A percentile compares a stretch with the other conserved stretches of the same genome.
Evolutionary conservation across 2,888 invertebrate genomes (phyloP).

Genomic region (Drosophila suboccidentalis): DNA sequence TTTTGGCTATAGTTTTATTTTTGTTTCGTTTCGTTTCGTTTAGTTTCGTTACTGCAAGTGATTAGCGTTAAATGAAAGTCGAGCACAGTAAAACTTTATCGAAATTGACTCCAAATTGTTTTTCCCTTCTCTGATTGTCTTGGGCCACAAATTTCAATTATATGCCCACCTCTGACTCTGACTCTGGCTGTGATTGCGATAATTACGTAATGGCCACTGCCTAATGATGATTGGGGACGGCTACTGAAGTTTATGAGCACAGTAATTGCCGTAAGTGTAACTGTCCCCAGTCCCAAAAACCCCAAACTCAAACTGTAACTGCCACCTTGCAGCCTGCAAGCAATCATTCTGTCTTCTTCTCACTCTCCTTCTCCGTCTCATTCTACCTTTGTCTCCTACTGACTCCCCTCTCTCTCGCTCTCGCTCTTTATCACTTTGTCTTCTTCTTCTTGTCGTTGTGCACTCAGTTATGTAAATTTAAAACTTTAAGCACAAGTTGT

Average conservation of each 20-base stretch:
- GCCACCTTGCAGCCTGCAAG: conserved; percentile 16
- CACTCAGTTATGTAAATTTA: conserved; percentile 74
- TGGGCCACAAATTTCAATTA: conserved; percentile 74
- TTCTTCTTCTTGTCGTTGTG: conserved; percentile 22
- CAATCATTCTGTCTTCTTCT: conserved; percentile 2
- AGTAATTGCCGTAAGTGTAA: conserved; percentile 71
- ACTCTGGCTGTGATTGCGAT: conserved; percentile 72
- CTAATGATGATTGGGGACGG: conserved; percentile 72
- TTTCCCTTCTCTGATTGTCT: conserved; percentile 47
- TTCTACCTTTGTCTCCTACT: neutral
- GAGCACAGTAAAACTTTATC: conserved; percentile 72
- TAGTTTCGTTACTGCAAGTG: conserved; percentile 74
- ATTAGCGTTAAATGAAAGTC: conserved; percentile 78
- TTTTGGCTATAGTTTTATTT: neutral
- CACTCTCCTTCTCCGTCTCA: neutral
- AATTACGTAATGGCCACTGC: conserved; percentile 78
- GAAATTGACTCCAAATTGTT: conserved; percentile 80
- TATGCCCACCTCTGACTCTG: conserved; percentile 47
- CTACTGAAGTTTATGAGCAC: conserved; percentile 67
- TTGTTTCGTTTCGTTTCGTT: conserved; percentile 1
- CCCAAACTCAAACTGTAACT: neutral
- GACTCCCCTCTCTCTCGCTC: neutral
- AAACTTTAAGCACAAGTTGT: conserved; percentile 76
- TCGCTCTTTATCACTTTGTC: conserved; percentile 13
- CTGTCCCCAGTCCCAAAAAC: conserved; percentile 7